Evolutionary conservation across 2,888 invertebrate genomes (phyloP).

Genomic region (Nephrotoma appendiculata): DNA sequence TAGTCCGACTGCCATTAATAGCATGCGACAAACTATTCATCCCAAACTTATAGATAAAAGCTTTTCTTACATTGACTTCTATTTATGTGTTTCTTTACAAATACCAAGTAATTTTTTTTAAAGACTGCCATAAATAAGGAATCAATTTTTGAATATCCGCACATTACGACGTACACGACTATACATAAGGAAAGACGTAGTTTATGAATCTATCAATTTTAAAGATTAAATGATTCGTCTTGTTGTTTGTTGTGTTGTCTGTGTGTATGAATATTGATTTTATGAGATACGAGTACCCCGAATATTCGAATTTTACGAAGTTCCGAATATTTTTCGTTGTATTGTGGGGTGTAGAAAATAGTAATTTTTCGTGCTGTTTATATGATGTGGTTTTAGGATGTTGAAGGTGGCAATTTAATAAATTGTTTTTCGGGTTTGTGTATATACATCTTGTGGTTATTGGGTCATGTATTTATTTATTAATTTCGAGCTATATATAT

Average conservation of each 20-base stretch:
- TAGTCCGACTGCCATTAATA: background rate
- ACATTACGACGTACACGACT: background rate
- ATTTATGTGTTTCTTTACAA: background rate
- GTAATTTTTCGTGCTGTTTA: background rate
- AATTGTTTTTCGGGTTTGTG: background rate
- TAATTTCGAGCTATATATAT: background rate
- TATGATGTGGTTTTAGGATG: background rate
- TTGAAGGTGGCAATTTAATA: background rate
- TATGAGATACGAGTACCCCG: too few relatives aligned
- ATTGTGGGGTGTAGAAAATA: background rate
- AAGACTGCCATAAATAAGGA: background rate
- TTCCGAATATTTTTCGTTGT: background rate
- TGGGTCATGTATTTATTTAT: background rate
- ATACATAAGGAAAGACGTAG: background rate
- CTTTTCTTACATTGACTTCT: background rate
- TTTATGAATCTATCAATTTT: background rate
- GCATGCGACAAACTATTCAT: background rate
- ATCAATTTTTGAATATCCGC: background rate
- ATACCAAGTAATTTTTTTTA: background rate
- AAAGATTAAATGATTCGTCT: background rate
- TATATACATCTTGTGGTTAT: background rate
- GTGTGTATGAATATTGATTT: background rate
- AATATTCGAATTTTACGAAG: background rate
- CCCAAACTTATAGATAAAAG: background rate
- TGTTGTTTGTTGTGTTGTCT: background rate